Conservation (phyloP, 2,113 vertebrate species). For the Leptobrachium ailaonicum region DNA sequence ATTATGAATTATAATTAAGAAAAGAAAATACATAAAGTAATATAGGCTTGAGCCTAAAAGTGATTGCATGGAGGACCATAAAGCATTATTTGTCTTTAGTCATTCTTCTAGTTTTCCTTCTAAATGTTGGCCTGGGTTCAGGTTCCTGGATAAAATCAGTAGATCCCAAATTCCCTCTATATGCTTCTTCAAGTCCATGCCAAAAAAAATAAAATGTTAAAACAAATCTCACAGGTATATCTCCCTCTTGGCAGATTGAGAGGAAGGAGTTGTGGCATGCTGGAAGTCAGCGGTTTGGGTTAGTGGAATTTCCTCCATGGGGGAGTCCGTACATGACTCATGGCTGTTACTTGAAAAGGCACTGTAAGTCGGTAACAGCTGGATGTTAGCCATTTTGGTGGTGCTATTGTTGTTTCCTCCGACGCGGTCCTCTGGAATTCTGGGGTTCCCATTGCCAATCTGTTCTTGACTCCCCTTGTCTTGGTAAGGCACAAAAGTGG, state of each 20-base stretch:
- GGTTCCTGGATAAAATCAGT: slow-evolving; percentile 26
- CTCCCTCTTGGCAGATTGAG: slow-evolving; percentile 93
- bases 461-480: slow-evolving; percentile 91
- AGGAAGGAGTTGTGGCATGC: slow-evolving; percentile 81
- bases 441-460: slow-evolving; percentile 90
- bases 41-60: slow-evolving; percentile 40
- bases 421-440: slow-evolving; percentile 84
- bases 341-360: slow-evolving; percentile 95
- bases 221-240: slow-evolving; percentile 92
- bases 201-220: slow-evolving; percentile 10
- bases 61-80: slow-evolving; percentile 46
- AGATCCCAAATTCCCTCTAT: slow-evolving; percentile 12
- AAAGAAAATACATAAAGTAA: slow-evolving; percentile 7
- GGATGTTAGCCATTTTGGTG: slow-evolving; percentile 92
- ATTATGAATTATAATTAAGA: slow-evolving; percentile 24
- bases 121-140: slow-evolving; percentile 36
- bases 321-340: slow-evolving; percentile 90
- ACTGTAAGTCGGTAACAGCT: slow-evolving; percentile 97
- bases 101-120: slow-evolving; percentile 21
- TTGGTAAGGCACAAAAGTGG: slow-evolving; percentile 99
- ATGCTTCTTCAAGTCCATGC: slow-evolving; percentile 23
- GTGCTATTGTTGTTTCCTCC: slow-evolving; percentile 57
- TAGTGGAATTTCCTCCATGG: slow-evolving; percentile 93
- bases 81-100: slow-evolving; percentile 39
- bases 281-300: slow-evolving; percentile 94